Conservation (phyloP, 2,113 vertebrate species). For the Chionomys nivalis region DNA sequence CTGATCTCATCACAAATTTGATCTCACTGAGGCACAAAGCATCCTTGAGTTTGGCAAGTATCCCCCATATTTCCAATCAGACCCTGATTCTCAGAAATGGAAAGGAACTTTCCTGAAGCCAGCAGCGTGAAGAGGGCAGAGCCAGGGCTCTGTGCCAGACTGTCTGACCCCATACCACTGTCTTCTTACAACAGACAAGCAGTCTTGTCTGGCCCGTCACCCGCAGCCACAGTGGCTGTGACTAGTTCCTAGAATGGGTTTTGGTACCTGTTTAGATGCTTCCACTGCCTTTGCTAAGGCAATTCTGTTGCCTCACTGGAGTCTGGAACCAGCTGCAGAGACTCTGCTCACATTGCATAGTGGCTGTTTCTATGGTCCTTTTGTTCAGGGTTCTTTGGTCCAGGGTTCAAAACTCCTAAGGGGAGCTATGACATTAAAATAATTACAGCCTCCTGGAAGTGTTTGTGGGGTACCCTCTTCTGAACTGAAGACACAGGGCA, state of each 20-base stretch:
- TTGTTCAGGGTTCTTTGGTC: background rate
- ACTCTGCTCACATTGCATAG: background rate
- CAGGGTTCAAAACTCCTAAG: background rate
- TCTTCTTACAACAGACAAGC: background rate
- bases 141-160: background rate
- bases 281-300: background rate
- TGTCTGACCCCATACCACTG: rapidly evolving
- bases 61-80: background rate
- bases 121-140: background rate
- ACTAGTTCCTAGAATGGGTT: background rate
- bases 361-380: background rate
- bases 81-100: background rate
- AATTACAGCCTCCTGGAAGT: background rate
- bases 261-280: background rate
- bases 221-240: background rate
- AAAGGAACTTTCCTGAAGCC: background rate
- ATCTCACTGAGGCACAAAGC: background rate
- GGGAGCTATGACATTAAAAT: background rate
- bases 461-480: background rate
- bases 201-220: background rate
- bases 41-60: background rate
- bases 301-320: background rate
- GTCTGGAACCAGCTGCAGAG: background rate
- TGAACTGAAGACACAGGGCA: background rate
- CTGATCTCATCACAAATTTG: background rate